Base-by-base conservation (phyloP, 37 sponge, comb jelly and placozoan species). In the Dysidea cf. avara region DNA sequence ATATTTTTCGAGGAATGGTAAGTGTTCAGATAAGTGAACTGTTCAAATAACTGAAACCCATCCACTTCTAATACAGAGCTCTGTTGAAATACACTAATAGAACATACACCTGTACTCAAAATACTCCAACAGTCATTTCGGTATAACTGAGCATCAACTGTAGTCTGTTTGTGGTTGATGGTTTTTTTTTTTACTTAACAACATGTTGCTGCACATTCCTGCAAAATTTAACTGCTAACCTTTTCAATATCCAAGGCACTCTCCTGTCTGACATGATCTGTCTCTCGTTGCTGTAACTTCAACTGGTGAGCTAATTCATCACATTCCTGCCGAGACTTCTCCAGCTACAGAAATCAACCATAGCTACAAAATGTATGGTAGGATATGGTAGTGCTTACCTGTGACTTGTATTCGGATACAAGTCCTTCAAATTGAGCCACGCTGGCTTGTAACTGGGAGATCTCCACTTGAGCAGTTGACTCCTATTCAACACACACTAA, bases 231-330 rank as follows among this genome's bases (percentile, higher is more conserved):
- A n/a, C 7, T 21, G 36, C 66, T 43, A 46, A 86, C 92, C 79
- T 33, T 90, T 64, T 90, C 92, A 28, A 64, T 51, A 39, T 86
- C 87, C 3, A 85, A 17, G 31, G 50, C 17, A n/a, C 64, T 53
- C 31, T 86, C 86, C 46, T 90, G 92, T 9, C 78, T 57, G 13
- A 49, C 48, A 53, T 64, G 36, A 36, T 90, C 87, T 47, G 78
- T 43, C 48, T 90, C 87, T 53, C 74, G 70, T 30, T 86, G 87
- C 34, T 66, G 66, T 21, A 35, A 40, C 53, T 66, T 56, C 56
- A 81, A 33, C 70, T 85, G 77, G 21, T 53, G 50, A 14, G 38
- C 16, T 13, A 70, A 28, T 60, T 77, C 78, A 21, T 71, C 72
- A 56, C 53, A 56, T 34, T 87, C 88, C 60, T 16, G 31, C 6